phyloP scores from a whole-genome alignment of 2,888 invertebrate genomes.

The Ophioninae sp. region DNA sequence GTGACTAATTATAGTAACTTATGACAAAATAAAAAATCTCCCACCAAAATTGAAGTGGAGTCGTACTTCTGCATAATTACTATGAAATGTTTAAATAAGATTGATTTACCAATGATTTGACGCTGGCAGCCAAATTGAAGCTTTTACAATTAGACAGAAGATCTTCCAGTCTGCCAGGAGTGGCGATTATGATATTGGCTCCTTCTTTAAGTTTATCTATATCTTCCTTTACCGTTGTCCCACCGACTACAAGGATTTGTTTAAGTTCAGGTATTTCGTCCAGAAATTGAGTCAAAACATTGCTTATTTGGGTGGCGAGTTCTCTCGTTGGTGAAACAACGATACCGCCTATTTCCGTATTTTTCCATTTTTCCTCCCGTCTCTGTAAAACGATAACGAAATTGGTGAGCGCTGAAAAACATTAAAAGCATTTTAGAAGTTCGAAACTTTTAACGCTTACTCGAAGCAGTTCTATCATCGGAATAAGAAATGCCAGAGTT shows the following conservation, averaged over 20 bases:
- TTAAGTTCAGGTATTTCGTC: constrained; percentile 81
- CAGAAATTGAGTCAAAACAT: constrained; percentile 83
- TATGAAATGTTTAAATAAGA: no score
- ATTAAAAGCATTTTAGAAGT: neutral
- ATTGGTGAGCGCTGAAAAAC: neutral
- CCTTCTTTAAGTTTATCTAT: constrained; percentile 86
- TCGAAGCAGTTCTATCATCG: constrained; percentile 92
- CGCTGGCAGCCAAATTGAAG: constrained; percentile 86
- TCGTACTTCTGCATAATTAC: no score
- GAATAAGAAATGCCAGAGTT: constrained; percentile 97
- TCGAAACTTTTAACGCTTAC: constrained; percentile 67
- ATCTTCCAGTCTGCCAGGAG: constrained; percentile 96
- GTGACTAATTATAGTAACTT: no score
- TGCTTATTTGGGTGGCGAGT: constrained; percentile 93
- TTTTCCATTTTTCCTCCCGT: constrained; percentile 85
- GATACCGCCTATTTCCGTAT: constrained; percentile 92
- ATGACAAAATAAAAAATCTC: no score
- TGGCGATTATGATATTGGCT: constrained; percentile 94
- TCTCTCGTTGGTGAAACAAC: constrained; percentile 98
- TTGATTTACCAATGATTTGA: constrained; percentile 89
- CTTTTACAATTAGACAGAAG: constrained; percentile 88
- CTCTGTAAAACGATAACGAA: constrained; percentile 80
- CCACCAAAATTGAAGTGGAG: no score
- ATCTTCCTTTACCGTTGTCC: constrained; percentile 90
- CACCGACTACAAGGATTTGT: constrained; percentile 90